These are phyloP conservation scores for Perodicticus potto DNA, from an alignment of 2,797 vertebrate genomes.

Conservation along the genomic window DNA sequence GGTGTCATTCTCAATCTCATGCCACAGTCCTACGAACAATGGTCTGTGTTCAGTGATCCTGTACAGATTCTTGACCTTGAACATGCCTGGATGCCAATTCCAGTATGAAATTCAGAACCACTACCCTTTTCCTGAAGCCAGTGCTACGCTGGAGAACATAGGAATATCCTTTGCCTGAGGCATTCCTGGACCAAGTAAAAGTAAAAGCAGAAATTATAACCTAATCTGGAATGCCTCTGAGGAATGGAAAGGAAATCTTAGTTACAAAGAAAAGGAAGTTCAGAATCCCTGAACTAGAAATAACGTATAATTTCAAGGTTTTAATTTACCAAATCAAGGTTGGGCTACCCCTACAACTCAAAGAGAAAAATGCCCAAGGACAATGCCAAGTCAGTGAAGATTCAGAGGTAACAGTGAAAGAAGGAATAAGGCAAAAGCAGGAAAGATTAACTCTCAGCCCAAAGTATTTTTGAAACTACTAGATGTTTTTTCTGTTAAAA, in stretches of 20 bases:
- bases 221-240: constrained; percentile 56
- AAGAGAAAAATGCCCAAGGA: not conserved
- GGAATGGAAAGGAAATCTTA: constrained; percentile 62
- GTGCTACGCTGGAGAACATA: not conserved
- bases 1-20: not conserved
- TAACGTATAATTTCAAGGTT: constrained; percentile 39
- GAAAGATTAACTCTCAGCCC: not conserved
- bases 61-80: constrained; percentile 17
- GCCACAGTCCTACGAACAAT: not conserved
- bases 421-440: not conserved
- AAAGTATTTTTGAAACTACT: constrained; percentile 3
- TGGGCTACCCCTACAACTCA: not conserved
- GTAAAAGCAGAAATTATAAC: constrained; percentile 69
- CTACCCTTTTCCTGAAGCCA: constrained; percentile 42
- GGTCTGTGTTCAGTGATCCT: not conserved
- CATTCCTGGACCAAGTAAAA: constrained; percentile 64
- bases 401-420: not conserved
- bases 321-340: not conserved
- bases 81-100: not conserved
- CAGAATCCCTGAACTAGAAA: constrained; percentile 73
- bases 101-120: constrained; percentile 45
- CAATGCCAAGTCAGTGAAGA: not conserved
- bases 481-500: not conserved
- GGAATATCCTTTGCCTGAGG: constrained; percentile 28
- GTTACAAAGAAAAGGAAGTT: constrained; percentile 74